A percentile compares a stretch with the other conserved stretches of the same genome.
Evolutionary conservation across 2,888 invertebrate genomes (phyloP).

Genomic region (Trypoxylon attenuatum): DNA sequence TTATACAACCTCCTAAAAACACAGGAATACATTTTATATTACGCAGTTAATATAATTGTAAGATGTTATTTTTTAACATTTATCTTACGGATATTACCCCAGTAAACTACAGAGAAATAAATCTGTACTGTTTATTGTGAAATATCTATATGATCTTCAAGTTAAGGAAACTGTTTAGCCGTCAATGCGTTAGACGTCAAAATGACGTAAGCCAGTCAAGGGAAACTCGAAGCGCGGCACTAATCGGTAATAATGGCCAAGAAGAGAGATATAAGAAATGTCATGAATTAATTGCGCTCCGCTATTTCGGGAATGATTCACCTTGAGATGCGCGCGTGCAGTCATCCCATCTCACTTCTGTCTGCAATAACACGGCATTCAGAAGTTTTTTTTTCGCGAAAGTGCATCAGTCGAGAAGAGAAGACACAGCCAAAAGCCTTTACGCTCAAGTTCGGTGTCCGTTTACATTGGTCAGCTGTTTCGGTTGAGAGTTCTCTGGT

Average conservation of each 20-base stretch:
- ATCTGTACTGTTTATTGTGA: too few species aligned
- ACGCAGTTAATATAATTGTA: too few species aligned
- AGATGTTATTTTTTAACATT: too few species aligned
- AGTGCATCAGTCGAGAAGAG: slow-evolving; percentile 42
- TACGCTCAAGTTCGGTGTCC: slow-evolving; percentile 3
- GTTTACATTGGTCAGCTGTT: too few species aligned
- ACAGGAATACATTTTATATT: too few species aligned
- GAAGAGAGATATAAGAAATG: slow-evolving; percentile 18
- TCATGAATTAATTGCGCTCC: slow-evolving; percentile 53
- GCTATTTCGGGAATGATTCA: slow-evolving; percentile 64
- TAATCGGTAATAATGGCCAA: not conserved
- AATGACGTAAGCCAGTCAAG: not conserved
- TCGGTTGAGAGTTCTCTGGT: not conserved
- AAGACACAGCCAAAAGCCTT: not conserved
- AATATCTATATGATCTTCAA: too few species aligned
- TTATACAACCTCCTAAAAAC: too few species aligned
- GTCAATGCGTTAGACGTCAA: too few species aligned
- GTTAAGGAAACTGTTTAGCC: not conserved
- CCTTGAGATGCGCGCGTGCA: slow-evolving; percentile 58
- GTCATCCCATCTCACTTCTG: slow-evolving; percentile 52
- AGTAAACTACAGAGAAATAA: too few species aligned
- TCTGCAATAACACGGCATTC: slow-evolving; percentile 56
- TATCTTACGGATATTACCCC: too few species aligned
- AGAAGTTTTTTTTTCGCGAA: slow-evolving; percentile 56
- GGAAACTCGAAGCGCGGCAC: not conserved